These are phyloP conservation scores for Drosophila melanica DNA, from an alignment of 1,140 invertebrate species.

Conservation along the genomic window DNA sequence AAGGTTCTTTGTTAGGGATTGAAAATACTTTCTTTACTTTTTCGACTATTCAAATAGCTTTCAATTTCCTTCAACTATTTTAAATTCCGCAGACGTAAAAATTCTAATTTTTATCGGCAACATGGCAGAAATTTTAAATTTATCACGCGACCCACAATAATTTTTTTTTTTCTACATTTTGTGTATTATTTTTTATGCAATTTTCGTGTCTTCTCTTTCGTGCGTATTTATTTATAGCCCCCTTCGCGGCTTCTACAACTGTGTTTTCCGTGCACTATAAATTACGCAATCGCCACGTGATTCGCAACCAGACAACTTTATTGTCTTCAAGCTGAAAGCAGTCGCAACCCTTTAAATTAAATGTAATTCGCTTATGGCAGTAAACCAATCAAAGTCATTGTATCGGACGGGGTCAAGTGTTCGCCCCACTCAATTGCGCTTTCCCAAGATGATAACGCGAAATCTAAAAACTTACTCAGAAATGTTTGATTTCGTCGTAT, in stretches of 20 bases:
- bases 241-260: not conserved
- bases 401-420: slow-evolving; percentile 21
- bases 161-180: slow-evolving; percentile 13
- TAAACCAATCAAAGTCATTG: slow-evolving; percentile 26
- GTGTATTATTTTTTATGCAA: slow-evolving; percentile 9
- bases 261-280: slow-evolving; percentile 10
- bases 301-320: slow-evolving; percentile 5
- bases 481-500: slow-evolving; percentile 1
- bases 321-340: not conserved
- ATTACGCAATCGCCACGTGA: slow-evolving; percentile 40
- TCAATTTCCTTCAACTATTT: slow-evolving; percentile 30
- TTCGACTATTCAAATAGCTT: slow-evolving; percentile 11
- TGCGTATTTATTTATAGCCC: slow-evolving; percentile 40
- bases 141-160: slow-evolving; percentile 21
- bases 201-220: slow-evolving; percentile 15
- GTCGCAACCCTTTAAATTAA: slow-evolving; percentile 1
- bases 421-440: slow-evolving; percentile 26
- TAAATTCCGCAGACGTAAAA: slow-evolving; percentile 21
- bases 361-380: slow-evolving; percentile 11
- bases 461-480: not conserved
- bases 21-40: not conserved
- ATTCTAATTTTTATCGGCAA: slow-evolving; percentile 9
- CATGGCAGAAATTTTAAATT: slow-evolving; percentile 8
- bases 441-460: not conserved
- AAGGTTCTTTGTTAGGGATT: too few relatives aligned